Base-by-base conservation (phyloP, 2,113 vertebrate species). In the Leptodactylus fuscus region DNA sequence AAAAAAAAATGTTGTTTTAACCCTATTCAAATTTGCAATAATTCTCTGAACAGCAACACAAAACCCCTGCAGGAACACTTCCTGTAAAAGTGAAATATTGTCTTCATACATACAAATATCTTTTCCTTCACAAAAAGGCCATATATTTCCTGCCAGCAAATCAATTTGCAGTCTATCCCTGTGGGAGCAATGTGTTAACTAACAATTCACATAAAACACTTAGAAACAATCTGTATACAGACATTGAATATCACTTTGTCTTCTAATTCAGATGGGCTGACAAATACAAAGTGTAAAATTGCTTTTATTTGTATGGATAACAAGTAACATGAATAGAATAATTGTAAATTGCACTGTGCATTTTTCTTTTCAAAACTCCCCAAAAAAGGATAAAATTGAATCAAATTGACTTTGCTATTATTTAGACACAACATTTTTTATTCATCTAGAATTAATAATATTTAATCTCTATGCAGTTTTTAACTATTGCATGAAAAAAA, bases 261-360 rank as follows among this genome's bases (percentile, higher is more conserved):
- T 82, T 5, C 49, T 48, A 55, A 82, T 65, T 81, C 60, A 65
- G 34, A 81, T 69, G 80, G 38, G 44, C 27, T 69, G 60, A 49
- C 11, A 55, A 34, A 81, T 34, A 81, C 20, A 44, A 51, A 36
- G 46, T 49, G 27, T 34, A n/a, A 81, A 81, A 81, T 81, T 48
- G 44, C 51, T 18, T 67, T 49, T 70, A 29, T 70, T 49, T 70
- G 11, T 12, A 48, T 32, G 46, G 67, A 51, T 48, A 67, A 49
- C 29, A 34, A n/a, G 27, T 11, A 32, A 48, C 13, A 81, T 81
- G 62, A 71, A 82, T 70, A 67, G 65, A 13, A 55, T 55, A 81
- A 81, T 81, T 81, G 41, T 24, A 34, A 22, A 32, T 27, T 81
- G 20, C 27, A 69, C 15, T 13, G 46, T 15, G 29, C 2, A 13